Evolutionary conservation across 2,797 vertebrate genomes (phyloP), one percentile per base, ranked within the genome.

Genomic region (Hozukius guyotensis): DNA sequence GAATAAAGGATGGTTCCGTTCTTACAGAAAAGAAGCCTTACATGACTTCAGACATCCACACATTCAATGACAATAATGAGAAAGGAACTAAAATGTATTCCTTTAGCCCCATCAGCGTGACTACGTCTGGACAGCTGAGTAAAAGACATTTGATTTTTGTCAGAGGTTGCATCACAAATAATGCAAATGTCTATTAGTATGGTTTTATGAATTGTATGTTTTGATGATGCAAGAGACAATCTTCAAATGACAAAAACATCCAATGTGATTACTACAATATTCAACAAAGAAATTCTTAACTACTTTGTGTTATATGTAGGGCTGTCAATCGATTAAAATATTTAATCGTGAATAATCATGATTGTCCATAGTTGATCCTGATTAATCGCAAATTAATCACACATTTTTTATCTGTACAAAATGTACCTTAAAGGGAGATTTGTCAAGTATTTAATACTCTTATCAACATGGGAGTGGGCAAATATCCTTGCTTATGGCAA

Each of bases 41-140:
- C 65, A 81, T 65, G 53, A 73, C 32, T 52, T 76, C 14, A 62
- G 46, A 85, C n/a, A 49, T 74, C 18, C 72, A 24, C 53, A 78
- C 29, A 76, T 74, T 61, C 38, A 75, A 53, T 61, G 16, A 13
- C 38, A 63, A 55, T 77, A 24, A 70, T 24, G 16, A 73, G 59
- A 8, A 75, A 77, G 68, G 20, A 65, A 27, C 6, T 49, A 18
- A 61, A 75, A 69, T 14, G 24, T 4, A 67, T 63, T 66, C 14
- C 5, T 72, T 6, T 42, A 70, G 10, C 7, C 34, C 16, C 8
- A 74, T 73, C 16, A 80, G 16, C 29, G 76, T 24, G 34, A 64
- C 25, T 72, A 49, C 27, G 52, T 1, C 11, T 57, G 38, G 31
- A 84, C 8, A 78, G 42, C 31, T 25, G 8, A 64, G 76, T 46